Percentiles rank a stretch among this genome's conserved stretches.
Evolutionary conservation across 2,113 vertebrate species (phyloP).

Genomic region (Clarias macrocephalus): DNA sequence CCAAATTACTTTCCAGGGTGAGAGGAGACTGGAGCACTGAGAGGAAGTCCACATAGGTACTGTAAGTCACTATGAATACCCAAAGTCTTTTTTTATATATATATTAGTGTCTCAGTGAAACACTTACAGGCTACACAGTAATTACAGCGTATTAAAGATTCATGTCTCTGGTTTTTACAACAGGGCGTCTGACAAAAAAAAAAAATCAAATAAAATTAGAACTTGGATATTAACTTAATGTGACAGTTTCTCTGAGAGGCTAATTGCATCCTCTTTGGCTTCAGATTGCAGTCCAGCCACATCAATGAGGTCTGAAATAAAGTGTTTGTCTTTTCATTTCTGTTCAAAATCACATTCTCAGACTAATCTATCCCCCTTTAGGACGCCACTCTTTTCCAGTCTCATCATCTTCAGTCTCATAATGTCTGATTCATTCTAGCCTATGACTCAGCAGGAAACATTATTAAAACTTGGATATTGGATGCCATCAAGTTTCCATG

Average conservation of each 20-base stretch:
- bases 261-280: constrained; percentile 40
- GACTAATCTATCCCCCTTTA: constrained; percentile 24
- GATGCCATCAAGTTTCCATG: background rate
- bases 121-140: background rate
- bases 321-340: constrained; percentile 26
- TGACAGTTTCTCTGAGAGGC: constrained; percentile 19
- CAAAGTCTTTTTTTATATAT: background rate
- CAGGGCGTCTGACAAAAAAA: constrained; percentile 16
- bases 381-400: constrained; percentile 19
- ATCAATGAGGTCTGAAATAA: constrained; percentile 32
- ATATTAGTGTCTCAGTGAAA: background rate
- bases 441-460: constrained; percentile 2
- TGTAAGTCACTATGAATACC: background rate
- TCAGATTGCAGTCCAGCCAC: constrained; percentile 37
- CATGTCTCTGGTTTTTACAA: background rate
- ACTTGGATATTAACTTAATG: constrained; percentile 49
- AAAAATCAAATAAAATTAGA: constrained; percentile 47
- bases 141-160: background rate
- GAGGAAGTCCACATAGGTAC: background rate
- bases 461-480: constrained; percentile 25
- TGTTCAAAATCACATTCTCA: constrained; percentile 31
- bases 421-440: constrained; percentile 16
- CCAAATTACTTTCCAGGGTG: background rate
- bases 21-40: background rate
- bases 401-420: background rate